phyloP scores from a whole-genome alignment of 2,888 invertebrate species.

The Artemia sinica region DNA sequence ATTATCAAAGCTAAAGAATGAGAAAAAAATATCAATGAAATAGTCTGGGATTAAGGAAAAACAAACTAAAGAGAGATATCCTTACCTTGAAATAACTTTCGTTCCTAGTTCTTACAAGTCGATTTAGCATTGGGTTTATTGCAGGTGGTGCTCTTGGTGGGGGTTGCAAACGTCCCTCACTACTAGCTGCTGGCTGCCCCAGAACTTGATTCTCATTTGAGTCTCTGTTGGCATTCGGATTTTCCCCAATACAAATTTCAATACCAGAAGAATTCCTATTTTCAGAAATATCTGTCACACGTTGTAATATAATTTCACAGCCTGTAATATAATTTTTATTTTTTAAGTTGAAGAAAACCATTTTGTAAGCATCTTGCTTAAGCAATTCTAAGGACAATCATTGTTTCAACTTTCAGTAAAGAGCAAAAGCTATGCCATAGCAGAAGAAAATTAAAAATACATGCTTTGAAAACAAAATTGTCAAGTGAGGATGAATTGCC shows the following conservation, averaged over 20 bases:
- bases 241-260: conserved; percentile 21
- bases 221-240: conserved; percentile 21
- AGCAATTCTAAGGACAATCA: no score
- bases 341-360: no score
- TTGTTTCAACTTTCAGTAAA: no score
- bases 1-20: no score
- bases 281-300: conserved; percentile 1
- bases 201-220: neutral
- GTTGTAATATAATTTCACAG: neutral
- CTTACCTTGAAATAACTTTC: conserved; percentile 79
- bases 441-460: no score
- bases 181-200: neutral
- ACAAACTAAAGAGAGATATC: conserved; percentile 30
- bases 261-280: conserved; percentile 21
- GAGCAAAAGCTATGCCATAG: no score
- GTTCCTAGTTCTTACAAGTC: conserved; percentile 65
- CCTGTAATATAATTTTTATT: no score
- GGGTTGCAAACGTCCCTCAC: neutral
- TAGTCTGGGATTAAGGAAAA: neutral
- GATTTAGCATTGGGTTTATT: conserved; percentile 68
- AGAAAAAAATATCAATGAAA: no score
- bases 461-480: no score
- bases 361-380: no score
- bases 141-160: conserved; percentile 21
- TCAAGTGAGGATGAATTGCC: no score